Percentiles rank a stretch among this genome's conserved stretches.
Conservation (phyloP, 2,113 vertebrate species). For the Tichodroma muraria region DNA sequence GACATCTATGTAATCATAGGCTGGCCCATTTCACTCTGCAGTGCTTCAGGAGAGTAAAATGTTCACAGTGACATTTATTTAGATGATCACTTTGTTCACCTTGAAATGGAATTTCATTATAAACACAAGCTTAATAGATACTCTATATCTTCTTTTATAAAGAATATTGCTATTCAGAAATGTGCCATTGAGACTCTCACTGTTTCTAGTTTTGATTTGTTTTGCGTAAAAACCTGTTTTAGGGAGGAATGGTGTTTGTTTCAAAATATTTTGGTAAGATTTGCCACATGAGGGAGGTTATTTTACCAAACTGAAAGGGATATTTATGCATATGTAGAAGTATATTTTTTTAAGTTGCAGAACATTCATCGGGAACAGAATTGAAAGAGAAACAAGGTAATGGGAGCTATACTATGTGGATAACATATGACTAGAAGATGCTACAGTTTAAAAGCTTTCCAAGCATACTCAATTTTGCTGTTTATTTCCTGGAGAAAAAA, state of each 20-base stretch:
- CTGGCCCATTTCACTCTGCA: not conserved
- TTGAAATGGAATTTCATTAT: slow-evolving; percentile 3
- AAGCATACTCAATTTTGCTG: not conserved
- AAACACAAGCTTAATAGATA: not conserved
- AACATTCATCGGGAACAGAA: not conserved
- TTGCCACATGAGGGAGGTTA: not conserved
- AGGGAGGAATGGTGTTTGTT: not conserved
- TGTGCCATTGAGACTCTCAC: not conserved
- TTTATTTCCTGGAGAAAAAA: not conserved
- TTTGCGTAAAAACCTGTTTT: not conserved
- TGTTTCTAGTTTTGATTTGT: not conserved
- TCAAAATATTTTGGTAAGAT: not conserved
- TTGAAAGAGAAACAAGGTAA: not conserved
- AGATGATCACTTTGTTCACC: not conserved
- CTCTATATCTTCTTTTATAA: not conserved
- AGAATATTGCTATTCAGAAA: not conserved
- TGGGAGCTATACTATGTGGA: not conserved
- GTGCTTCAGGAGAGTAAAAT: not conserved
- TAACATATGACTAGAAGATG: not conserved
- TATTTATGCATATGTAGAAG: not conserved
- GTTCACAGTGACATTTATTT: not conserved
- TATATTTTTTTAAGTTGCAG: not conserved
- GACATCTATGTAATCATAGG: not conserved
- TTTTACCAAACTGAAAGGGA: not conserved
- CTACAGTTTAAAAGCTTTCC: not conserved